Base-by-base conservation (phyloP, 2,888 invertebrate species). In the Drosophila nr. perissopoda region DNA sequence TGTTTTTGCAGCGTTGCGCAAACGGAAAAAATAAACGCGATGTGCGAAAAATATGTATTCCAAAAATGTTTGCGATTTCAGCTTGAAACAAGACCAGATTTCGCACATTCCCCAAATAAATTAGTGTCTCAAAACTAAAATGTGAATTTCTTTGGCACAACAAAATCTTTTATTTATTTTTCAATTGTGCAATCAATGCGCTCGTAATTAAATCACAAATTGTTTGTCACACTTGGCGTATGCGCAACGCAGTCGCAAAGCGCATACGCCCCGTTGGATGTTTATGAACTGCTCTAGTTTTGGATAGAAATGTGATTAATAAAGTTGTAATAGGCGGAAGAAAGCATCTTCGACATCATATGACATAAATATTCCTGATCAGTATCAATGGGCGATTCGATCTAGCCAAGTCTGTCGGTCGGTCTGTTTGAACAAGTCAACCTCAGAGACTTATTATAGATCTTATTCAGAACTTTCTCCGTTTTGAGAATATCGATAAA, bases 241-340 rank as follows among this genome's bases (percentile, higher is more conserved):
- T 80, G 65, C 62, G 79, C 70, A 80, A 77, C 62, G 36, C 51
- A 45, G 60, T 27, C 61, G 21, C 60, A 56, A 70, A 33, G 70
- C 78, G 61, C 70, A 79, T 80, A 68, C 80, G 79, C 70, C 73
- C 60, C 54, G 62, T 74, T 77, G 67, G 40, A 42, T 51, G 48
- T 16, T 36, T n/a, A 11, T 4, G 8, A 7, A n/a, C 16, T 77
- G 69, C n/a, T 58, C 29, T 40, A 2, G 11, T 4, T 7, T 45
- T 40, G n/a, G 40, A 10, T 11, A 5, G 2, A 42, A 21, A 42
- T 42, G 42, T n/a, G 1, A 1, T 0, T 11, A n/a, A n/a, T 40
- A 1, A n/a, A 40, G 11, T 16, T 21, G 21, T 7, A 21, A 42
- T 4, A 8, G 4, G 21, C 16, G 7, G 4, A 21, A 8, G 11